Conservation (phyloP, 2,888 invertebrate species). For the Sinohyriopsis cumingii region DNA sequence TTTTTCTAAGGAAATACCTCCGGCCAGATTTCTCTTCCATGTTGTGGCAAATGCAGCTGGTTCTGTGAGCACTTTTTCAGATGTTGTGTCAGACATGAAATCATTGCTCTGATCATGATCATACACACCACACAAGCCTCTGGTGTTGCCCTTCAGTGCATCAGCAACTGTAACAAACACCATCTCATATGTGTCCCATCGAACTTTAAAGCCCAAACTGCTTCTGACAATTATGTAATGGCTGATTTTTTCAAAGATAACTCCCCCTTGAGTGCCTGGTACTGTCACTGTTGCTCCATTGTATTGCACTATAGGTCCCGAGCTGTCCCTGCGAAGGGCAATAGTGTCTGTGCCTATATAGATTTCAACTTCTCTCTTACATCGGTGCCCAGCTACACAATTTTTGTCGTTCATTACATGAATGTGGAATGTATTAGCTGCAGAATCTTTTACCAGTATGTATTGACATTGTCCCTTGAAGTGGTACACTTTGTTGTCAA, state of each 20-base stretch:
- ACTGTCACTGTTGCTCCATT: slow-evolving; percentile 38
- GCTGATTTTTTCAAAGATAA: slow-evolving; percentile 82
- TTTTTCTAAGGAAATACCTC: slow-evolving; percentile 15
- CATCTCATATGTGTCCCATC: slow-evolving; percentile 82
- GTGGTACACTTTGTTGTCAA: slow-evolving; percentile 85
- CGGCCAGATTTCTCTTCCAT: slow-evolving; percentile 52
- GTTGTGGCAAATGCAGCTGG: slow-evolving; percentile 53
- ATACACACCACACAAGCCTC: slow-evolving; percentile 86
- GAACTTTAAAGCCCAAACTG: slow-evolving; percentile 78
- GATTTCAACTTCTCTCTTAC: slow-evolving; percentile 76
- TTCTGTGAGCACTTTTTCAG: slow-evolving; percentile 59
- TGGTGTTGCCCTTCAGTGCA: slow-evolving; percentile 83
- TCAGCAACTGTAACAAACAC: slow-evolving; percentile 54
- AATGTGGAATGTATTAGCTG: slow-evolving; percentile 79
- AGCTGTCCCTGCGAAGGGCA: slow-evolving; percentile 33
- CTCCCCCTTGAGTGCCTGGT: slow-evolving; percentile 74
- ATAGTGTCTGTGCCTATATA: slow-evolving; percentile 80
- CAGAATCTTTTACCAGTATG: slow-evolving; percentile 81
- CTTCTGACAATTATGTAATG: slow-evolving; percentile 81
- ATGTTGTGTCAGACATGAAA: slow-evolving; percentile 77
- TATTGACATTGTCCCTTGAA: slow-evolving; percentile 83
- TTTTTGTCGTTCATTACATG: slow-evolving; percentile 76
- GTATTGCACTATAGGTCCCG: slow-evolving; percentile 49
- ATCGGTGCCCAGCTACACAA: slow-evolving; percentile 74
- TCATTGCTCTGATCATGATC: slow-evolving; percentile 84